Evolutionary conservation across 2,113 vertebrate genomes (phyloP).

Genomic region (Tetraodon nigroviridis): DNA sequence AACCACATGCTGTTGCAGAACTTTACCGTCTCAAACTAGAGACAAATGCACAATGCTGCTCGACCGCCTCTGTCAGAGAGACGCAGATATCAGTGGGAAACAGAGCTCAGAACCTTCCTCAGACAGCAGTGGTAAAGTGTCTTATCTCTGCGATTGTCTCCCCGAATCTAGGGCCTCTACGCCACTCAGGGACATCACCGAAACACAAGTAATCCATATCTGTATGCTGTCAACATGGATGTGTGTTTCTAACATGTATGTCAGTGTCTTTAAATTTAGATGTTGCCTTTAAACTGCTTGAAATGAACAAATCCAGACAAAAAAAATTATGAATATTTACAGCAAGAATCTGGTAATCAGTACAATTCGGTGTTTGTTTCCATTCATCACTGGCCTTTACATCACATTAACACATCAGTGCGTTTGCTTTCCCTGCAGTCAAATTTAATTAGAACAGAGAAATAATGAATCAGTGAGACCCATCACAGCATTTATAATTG

Average conservation of each 20-base stretch:
- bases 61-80: constrained; percentile 66
- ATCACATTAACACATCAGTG: too few relatives aligned
- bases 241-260: constrained; percentile 40
- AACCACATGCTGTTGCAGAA: constrained; percentile 65
- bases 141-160: constrained; percentile 59
- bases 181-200: constrained; percentile 39
- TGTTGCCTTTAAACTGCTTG: neutral
- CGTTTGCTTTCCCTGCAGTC: too few relatives aligned
- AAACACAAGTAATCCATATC: constrained; percentile 54
- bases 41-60: constrained; percentile 41
- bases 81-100: constrained; percentile 52
- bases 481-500: neutral
- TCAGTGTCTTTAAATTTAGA: constrained; percentile 22
- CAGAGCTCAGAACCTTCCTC: constrained; percentile 49
- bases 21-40: constrained; percentile 41
- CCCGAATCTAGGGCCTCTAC: constrained; percentile 47
- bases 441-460: neutral
- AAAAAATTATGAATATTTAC: too few relatives aligned
- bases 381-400: too few relatives aligned
- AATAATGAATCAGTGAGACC: constrained; percentile 6
- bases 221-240: constrained; percentile 25
- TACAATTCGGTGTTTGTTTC: too few relatives aligned
- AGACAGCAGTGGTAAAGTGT: constrained; percentile 63
- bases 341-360: too few relatives aligned
- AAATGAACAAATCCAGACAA: neutral